Conservation (phyloP, 2,888 invertebrate genomes). For the Lasiommata megera region DNA sequence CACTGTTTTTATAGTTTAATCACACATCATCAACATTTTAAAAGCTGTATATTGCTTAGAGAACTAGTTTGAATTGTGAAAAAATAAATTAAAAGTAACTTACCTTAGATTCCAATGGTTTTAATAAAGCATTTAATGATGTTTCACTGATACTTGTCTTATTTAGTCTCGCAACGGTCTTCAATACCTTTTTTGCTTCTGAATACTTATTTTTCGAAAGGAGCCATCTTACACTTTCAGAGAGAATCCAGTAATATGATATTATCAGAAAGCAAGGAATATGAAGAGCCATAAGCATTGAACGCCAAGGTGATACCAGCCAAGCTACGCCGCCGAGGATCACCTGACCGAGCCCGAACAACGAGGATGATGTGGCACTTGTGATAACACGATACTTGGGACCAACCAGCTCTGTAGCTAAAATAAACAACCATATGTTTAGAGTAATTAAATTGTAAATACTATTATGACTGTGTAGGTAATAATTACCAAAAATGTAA, state of each 20-base stretch:
- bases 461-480: neutral
- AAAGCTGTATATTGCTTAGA: too few relatives aligned
- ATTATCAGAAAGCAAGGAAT: constrained; percentile 84
- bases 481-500: constrained; percentile 45
- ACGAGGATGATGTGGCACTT: constrained; percentile 84
- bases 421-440: constrained; percentile 7
- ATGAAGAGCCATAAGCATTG: constrained; percentile 81
- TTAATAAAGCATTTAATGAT: constrained; percentile 45
- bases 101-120: constrained; percentile 1
- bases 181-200: constrained; percentile 81
- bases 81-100: neutral
- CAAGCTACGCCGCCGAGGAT: constrained; percentile 84
- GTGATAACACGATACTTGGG: constrained; percentile 86
- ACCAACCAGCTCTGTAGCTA: constrained; percentile 85
- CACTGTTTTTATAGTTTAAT: too few relatives aligned
- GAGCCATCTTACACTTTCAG: constrained; percentile 88
- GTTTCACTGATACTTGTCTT: constrained; percentile 77
- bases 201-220: constrained; percentile 83
- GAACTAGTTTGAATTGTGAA: neutral
- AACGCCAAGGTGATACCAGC: constrained; percentile 85
- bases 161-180: constrained; percentile 56
- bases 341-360: constrained; percentile 87
- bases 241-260: constrained; percentile 82
- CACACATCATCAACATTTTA: too few relatives aligned
- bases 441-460: neutral